phyloP scores from a whole-genome alignment of 2,888 invertebrate genomes.

The Saturnia japonica region DNA sequence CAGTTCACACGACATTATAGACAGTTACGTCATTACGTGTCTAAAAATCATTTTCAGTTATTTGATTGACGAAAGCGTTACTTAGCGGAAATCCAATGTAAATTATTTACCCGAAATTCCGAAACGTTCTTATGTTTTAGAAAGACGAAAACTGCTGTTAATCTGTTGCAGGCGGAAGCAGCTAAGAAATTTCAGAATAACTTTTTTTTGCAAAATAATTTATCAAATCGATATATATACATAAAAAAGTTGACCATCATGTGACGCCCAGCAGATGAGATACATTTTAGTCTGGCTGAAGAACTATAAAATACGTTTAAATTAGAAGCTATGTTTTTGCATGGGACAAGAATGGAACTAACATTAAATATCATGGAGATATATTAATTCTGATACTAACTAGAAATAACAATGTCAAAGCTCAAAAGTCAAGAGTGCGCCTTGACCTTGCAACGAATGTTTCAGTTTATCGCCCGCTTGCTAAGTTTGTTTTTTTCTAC shows the following conservation, averaged over 20 bases:
- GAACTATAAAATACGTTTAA: background rate
- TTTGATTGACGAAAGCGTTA: background rate
- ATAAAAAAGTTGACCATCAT: no score
- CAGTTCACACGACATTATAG: background rate
- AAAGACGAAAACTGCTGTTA: no score
- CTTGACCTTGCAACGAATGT: conserved; percentile 1
- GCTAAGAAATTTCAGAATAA: no score
- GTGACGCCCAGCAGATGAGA: no score
- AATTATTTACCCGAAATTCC: no score
- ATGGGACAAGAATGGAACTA: background rate
- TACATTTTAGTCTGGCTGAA: no score
- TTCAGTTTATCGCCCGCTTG: background rate
- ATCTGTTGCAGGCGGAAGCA: no score
- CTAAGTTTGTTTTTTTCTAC: background rate
- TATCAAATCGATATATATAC: no score
- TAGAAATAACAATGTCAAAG: background rate
- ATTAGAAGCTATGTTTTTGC: background rate
- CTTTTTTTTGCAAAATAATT: no score
- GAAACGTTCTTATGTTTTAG: no score
- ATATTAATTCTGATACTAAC: background rate
- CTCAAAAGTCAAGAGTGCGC: background rate
- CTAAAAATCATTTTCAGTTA: background rate
- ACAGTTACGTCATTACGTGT: background rate
- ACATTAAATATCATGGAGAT: background rate
- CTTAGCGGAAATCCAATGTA: no score